A percentile compares a stretch with the other conserved stretches of the same genome.
Evolutionary conservation across 1,140 invertebrate species (phyloP).

Genomic region (Megalopta genalis): DNA sequence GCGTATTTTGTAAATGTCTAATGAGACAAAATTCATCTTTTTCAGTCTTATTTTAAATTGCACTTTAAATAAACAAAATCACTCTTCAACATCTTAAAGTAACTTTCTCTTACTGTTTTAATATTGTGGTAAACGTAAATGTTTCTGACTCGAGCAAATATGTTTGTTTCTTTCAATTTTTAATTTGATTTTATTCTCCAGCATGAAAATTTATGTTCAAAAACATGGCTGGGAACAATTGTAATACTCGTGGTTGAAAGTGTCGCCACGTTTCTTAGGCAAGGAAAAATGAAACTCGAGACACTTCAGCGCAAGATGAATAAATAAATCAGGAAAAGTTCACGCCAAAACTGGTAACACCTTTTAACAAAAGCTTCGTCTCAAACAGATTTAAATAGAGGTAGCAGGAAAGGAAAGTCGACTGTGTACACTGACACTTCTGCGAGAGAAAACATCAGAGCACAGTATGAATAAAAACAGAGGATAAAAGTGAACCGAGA

Average conservation of each 20-base stretch:
- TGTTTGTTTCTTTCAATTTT: no score
- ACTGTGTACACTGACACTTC: background rate
- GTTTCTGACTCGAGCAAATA: no score
- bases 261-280: background rate
- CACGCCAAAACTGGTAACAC: background rate
- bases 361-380: background rate
- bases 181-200: no score
- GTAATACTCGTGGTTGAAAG: background rate
- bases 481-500: no score
- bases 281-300: no score
- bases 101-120: background rate
- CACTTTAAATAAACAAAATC: background rate
- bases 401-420: background rate
- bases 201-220: no score
- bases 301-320: no score
- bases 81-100: background rate
- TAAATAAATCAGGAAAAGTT: background rate
- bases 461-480: background rate
- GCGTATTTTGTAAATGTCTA: no score
- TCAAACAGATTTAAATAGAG: background rate
- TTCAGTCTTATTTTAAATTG: no score
- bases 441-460: background rate
- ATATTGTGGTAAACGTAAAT: background rate
- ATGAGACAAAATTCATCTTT: no score
- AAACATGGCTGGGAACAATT: background rate